Base-by-base conservation (phyloP, 2,888 invertebrate genomes). In the Bruchidius siliquastri region DNA sequence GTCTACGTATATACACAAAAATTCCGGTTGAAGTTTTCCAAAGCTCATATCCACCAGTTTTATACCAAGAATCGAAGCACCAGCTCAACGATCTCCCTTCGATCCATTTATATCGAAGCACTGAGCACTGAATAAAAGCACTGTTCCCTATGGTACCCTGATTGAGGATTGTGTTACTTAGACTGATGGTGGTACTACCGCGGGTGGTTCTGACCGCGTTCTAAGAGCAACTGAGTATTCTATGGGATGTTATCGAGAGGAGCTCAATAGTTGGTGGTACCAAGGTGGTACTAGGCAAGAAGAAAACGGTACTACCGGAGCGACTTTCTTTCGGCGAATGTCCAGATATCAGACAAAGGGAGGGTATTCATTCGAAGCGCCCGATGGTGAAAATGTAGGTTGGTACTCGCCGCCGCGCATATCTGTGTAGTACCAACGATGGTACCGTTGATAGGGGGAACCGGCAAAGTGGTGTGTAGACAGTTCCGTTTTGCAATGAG, bases 11-110 rank as follows among this genome's bases (percentile, higher is more conserved):
- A 22, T 20, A 30, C 21, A 32, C 20, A 71, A 26, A 30, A 71
- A 30, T 21, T 71, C 21, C 20, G 30, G 20, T 8, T 20, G 21
- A 8, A 68, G 68, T 21, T 68, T 1, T 20, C 68, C 68, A 68
- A 68, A 68, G 21, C 68, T 68, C 68, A 68, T 21, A 68, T 22
- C 68, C 20, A 67, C 67, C 67, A n/a, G 21, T 21, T 22, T 22
- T 26, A 71, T 18, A 71, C 18, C 71, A 71, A 71, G 76, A 78
- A 81, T 72, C 75, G 77, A 18, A 82, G 74, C 70, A 82, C 73
- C 30, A 81, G 79, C 32, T 76, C 78, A 69, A 79, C 80, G 68
- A 80, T 74, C 73, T 82, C 82, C 72, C 74, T 77, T 72, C 79
- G 80, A 72, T 82, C 82, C 82, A 82, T 83, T 72, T 49, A 71